Conservation (phyloP, 2,888 invertebrate species). For the Busseola fusca region DNA sequence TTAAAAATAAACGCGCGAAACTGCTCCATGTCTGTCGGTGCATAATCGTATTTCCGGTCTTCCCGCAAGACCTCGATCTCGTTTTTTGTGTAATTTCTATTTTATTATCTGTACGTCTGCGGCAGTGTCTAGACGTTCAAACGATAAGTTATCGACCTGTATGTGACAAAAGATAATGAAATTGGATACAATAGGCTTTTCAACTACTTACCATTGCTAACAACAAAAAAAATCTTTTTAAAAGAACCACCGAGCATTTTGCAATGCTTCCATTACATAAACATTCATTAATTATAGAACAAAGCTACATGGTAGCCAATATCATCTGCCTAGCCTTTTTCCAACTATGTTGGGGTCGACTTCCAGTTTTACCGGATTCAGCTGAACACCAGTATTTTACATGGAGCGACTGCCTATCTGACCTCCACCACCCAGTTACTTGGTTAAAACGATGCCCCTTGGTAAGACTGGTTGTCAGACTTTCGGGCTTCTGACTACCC, state of each 20-base stretch:
- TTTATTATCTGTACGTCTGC: slow-evolving; percentile 37
- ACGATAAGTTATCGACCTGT: slow-evolving; percentile 20
- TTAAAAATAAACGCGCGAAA: slow-evolving; percentile 78
- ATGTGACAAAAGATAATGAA: slow-evolving; percentile 1
- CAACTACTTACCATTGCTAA: neutral
- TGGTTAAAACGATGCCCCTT: too few species aligned
- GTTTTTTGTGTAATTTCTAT: slow-evolving; percentile 34
- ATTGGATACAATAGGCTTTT: neutral
- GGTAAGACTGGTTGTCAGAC: too few species aligned
- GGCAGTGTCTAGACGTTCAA: slow-evolving; percentile 35
- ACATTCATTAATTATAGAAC: neutral
- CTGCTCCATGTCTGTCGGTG: slow-evolving; percentile 54
- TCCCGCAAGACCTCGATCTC: slow-evolving; percentile 36
- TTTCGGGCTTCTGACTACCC: too few species aligned
- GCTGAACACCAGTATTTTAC: too few species aligned
- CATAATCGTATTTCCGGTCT: slow-evolving; percentile 73
- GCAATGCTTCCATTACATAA: neutral
- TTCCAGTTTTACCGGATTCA: too few species aligned
- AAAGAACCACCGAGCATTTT: neutral
- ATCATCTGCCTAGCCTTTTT: too few species aligned
- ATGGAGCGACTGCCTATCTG: too few species aligned
- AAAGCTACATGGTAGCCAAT: neutral
- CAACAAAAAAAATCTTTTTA: neutral
- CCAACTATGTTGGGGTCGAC: too few species aligned
- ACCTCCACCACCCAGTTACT: too few species aligned